Conservation (phyloP, 2,888 invertebrate species). For the Xylota segnis region DNA sequence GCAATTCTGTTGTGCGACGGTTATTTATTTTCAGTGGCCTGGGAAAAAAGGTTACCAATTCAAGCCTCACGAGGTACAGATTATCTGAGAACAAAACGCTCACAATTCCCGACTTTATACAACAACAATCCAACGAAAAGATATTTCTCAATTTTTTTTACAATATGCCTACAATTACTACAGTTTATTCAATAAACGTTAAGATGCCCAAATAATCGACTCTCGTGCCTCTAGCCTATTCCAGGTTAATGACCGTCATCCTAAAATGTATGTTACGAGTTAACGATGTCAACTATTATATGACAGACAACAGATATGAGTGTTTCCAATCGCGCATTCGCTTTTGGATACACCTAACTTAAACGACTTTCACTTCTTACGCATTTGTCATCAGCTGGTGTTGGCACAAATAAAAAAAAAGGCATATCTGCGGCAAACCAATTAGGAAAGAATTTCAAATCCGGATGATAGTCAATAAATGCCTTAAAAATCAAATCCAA, state of each 20-base stretch:
- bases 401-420: not conserved
- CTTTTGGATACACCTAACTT: conserved; percentile 20
- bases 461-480: conserved; percentile 21
- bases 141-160: too few species aligned
- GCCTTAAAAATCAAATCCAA: not conserved
- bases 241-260: not conserved
- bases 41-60: too few species aligned
- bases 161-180: too few species aligned
- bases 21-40: too few species aligned
- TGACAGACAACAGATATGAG: conserved; percentile 26
- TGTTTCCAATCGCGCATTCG: conserved; percentile 25
- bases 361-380: conserved; percentile 36
- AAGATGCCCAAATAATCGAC: not conserved
- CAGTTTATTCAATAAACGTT: not conserved
- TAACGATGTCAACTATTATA: conserved; percentile 32
- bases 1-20: too few species aligned
- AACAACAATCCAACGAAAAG: too few species aligned
- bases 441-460: conserved; percentile 25
- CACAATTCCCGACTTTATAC: too few species aligned
- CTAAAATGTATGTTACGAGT: conserved; percentile 20
- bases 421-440: conserved; percentile 16
- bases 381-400: conserved; percentile 31
- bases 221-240: not conserved
- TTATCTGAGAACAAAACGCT: too few species aligned
- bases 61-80: too few species aligned